Evolutionary conservation across 2,888 invertebrate species (phyloP).

Genomic region (Hermaeophaga mercurialis): DNA sequence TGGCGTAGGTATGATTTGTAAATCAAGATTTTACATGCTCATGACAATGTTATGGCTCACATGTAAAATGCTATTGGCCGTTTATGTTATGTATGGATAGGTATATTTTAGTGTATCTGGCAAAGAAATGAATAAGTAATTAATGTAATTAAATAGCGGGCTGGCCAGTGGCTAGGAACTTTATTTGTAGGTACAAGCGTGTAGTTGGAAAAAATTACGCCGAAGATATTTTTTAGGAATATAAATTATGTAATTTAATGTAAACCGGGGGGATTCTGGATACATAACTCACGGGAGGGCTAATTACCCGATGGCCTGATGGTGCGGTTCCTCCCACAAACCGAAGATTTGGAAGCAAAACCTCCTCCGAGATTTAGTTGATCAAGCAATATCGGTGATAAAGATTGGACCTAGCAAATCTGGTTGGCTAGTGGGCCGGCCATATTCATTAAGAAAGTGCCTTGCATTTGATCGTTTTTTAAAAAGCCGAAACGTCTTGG

Average conservation of each 20-base stretch:
- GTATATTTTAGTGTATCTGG: too few relatives aligned
- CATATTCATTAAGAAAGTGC: slow-evolving; percentile 53
- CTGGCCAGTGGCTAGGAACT: too few relatives aligned
- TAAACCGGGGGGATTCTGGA: background rate
- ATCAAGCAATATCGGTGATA: slow-evolving; percentile 42
- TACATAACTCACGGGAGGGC: slow-evolving; percentile 7
- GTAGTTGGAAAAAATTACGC: too few relatives aligned
- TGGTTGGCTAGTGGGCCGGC: slow-evolving; percentile 56
- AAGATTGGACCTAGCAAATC: slow-evolving; percentile 48
- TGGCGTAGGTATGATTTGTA: too few relatives aligned
- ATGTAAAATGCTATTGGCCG: too few relatives aligned
- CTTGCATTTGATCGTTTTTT: slow-evolving; percentile 53
- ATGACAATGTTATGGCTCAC: too few relatives aligned
- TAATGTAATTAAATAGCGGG: too few relatives aligned
- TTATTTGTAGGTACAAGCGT: too few relatives aligned
- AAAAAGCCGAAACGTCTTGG: slow-evolving; percentile 51
- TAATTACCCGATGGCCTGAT: slow-evolving; percentile 10
- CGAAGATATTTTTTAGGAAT: background rate
- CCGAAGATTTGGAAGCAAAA: slow-evolving; percentile 8
- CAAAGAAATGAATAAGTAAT: too few relatives aligned
- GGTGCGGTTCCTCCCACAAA: slow-evolving; percentile 10
- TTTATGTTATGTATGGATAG: too few relatives aligned
- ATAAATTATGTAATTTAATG: background rate
- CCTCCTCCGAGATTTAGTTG: slow-evolving; percentile 29
- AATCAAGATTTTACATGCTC: too few relatives aligned